Evolutionary conservation across 2,797 vertebrate genomes (phyloP).

Genomic region (Acrocephalus scirpaceus): DNA sequence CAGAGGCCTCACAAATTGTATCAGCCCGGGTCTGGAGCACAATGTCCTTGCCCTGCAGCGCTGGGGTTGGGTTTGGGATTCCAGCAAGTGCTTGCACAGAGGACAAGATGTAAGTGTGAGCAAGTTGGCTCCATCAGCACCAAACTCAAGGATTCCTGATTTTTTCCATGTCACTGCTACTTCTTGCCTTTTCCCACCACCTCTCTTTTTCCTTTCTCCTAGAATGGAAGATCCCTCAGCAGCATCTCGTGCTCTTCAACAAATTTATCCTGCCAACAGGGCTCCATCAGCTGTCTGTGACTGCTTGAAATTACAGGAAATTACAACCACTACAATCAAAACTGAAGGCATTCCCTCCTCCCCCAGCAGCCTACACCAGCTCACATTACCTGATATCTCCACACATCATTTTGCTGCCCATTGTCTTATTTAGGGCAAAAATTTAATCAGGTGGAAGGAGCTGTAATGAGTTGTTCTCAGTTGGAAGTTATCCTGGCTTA

Average conservation of each 20-base stretch:
- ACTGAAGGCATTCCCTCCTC: not conserved
- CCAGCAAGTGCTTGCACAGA: not conserved
- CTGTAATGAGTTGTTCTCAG: slow-evolving; percentile 14
- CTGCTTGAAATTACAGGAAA: not conserved
- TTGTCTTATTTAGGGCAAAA: slow-evolving; percentile 26
- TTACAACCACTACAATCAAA: not conserved
- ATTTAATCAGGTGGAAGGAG: slow-evolving; percentile 41
- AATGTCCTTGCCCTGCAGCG: not conserved
- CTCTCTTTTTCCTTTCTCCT: not conserved
- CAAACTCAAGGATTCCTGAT: not conserved
- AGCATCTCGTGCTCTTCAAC: not conserved
- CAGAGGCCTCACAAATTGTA: not conserved
- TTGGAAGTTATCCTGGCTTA: slow-evolving; percentile 22
- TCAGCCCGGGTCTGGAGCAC: not conserved
- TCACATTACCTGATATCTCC: not conserved
- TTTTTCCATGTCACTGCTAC: not conserved
- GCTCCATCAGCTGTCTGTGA: not conserved
- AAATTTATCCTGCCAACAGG: not conserved
- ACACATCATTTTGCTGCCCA: not conserved
- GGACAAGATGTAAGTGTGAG: not conserved
- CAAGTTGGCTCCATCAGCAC: not conserved
- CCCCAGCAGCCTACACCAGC: not conserved
- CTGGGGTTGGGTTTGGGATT: not conserved
- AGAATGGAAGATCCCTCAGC: not conserved
- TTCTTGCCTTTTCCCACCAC: not conserved